Evolutionary conservation across 1,140 invertebrate genomes (phyloP), one percentile per base, ranked within the genome.

Genomic region (Drosophila oshimai): DNA sequence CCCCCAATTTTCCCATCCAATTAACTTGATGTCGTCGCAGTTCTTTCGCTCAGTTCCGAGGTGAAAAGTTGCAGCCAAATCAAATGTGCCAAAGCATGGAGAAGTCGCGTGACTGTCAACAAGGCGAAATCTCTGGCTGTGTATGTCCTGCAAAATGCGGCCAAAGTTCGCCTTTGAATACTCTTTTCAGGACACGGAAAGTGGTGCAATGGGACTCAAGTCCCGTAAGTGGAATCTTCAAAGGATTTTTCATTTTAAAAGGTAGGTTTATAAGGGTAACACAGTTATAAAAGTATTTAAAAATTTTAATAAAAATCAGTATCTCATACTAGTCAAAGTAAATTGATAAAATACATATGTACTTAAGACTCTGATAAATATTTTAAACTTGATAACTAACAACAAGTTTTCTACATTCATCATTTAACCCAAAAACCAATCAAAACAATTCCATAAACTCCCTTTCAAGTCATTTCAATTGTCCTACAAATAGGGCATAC

Each of bases 21-120:
- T 86, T 86, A 86, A 86, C 57, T 67, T 68, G 81, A 68, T 55
- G 61, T 57, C 67, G 57, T 75, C 39, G 62, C 46, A 50, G 68
- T 15, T 39, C 53, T 29, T 61, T 54, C 46, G 64, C 50, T 62
- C 18, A 20, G 20, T 54, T 62, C 18, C 28, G 20, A 86, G 81
- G 80, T 86, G 81, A 87, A 86, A 86, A 80, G 81, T 86, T 80
- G 57, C 62, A 57, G 71, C 72, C 76, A 73, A 81, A 84, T 84
- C 80, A 75, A 84, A 86, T 80, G 80, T 80, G 75, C 75, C 80
- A 68, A 84, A 37, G 49, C 71, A 54, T 50, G 47, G 65, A 41
- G 13, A 68, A 84, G 61, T 86, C 67, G 72, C 80, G 80, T 80
- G 80, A 87, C 75, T 73, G 81, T 86, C 81, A 74, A 46, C 58